These are phyloP conservation scores for Rhea pennata DNA, from an alignment of 2,113 vertebrate genomes.

Conservation along the genomic window DNA sequence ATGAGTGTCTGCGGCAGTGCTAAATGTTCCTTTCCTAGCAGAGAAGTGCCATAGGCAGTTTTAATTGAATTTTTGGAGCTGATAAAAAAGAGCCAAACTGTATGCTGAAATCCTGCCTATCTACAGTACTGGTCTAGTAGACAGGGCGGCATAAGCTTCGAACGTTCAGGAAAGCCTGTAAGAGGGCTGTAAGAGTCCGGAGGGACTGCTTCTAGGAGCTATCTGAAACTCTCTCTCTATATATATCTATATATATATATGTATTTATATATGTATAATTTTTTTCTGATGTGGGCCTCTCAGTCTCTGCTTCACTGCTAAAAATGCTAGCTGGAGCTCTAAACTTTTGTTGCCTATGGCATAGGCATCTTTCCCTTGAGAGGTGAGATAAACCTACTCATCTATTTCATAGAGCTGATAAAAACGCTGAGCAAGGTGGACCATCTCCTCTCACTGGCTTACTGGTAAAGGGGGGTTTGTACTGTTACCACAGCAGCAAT, in stretches of 20 bases:
- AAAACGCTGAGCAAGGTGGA: not conserved
- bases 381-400: conserved; percentile 19
- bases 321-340: not conserved
- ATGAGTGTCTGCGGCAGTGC: conserved; percentile 34
- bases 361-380: not conserved
- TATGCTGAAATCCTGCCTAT: conserved; percentile 13
- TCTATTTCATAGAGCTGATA: not conserved
- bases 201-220: not conserved
- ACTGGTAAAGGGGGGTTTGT: not conserved
- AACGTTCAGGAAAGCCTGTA: not conserved
- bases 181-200: not conserved
- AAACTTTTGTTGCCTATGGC: not conserved
- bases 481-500: not conserved
- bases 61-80: conserved; percentile 44
- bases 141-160: not conserved
- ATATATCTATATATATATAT: too few relatives aligned
- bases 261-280: too few relatives aligned
- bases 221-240: not conserved
- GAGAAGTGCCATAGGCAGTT: conserved; percentile 44
- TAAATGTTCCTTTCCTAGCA: conserved; percentile 50
- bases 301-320: not conserved
- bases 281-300: not conserved
- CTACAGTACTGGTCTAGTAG: not conserved
- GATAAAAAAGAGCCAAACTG: conserved; percentile 23
- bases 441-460: not conserved